phyloP scores from a whole-genome alignment of 2,797 vertebrate genomes.

The Ciconia nigra region DNA sequence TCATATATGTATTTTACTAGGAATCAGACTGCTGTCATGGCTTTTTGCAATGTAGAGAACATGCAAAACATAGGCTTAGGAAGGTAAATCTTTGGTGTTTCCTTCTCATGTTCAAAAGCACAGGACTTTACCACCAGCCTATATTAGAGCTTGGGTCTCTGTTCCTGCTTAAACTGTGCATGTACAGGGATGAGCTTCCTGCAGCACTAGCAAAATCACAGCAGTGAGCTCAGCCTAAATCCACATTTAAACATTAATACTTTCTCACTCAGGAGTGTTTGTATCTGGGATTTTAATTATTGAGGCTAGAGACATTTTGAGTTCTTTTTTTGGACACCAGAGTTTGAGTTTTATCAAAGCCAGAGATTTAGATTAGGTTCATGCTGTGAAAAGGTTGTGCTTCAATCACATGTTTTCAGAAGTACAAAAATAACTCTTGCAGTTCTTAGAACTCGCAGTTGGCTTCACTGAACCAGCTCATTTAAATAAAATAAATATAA shows the following conservation, averaged over 20 bases:
- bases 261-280: neutral
- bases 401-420: neutral
- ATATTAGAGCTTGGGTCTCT: neutral
- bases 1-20: neutral
- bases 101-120: conserved; percentile 27
- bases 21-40: neutral
- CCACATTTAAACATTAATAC: neutral
- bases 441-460: neutral
- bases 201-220: neutral
- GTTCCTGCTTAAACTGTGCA: neutral
- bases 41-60: neutral
- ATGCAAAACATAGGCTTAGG: neutral
- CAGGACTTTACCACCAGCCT: neutral
- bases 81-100: conserved; percentile 1
- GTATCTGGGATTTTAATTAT: neutral
- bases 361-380: neutral
- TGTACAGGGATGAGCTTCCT: neutral
- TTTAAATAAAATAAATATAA: neutral
- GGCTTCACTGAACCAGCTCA: neutral
- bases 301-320: neutral
- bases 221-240: neutral
- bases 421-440: neutral
- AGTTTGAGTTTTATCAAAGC: neutral
- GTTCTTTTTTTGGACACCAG: neutral
- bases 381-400: neutral